Conservation (phyloP, 2,113 vertebrate genomes). For the Sinocyclocheilus maitianheensis region DNA sequence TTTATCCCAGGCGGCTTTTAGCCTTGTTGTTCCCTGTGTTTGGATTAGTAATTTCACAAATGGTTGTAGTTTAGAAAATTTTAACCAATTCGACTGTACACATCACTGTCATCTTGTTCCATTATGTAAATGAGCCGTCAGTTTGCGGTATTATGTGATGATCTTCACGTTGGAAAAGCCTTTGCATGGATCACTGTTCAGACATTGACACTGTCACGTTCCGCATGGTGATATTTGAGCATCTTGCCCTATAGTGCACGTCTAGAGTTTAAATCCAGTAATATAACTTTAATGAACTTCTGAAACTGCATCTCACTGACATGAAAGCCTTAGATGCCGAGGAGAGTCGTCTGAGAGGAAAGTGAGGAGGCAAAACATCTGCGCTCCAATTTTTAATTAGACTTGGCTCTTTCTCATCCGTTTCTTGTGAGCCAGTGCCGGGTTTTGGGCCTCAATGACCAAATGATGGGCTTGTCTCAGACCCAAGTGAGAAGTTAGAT, state of each 20-base stretch:
- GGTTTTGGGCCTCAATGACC: slow-evolving; percentile 46
- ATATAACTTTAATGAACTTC: slow-evolving; percentile 60
- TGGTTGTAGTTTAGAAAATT: slow-evolving; percentile 1
- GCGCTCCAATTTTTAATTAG: slow-evolving; percentile 68
- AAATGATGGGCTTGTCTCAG: slow-evolving; percentile 51
- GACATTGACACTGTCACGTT: slow-evolving; percentile 23
- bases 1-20: background rate
- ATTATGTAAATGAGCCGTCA: slow-evolving; percentile 28
- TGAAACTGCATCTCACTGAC: slow-evolving; percentile 56
- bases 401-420: slow-evolving; percentile 46
- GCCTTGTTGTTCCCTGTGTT: background rate
- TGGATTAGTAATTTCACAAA: background rate
- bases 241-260: background rate
- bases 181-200: slow-evolving; percentile 17
- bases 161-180: background rate
- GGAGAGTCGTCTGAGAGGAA: slow-evolving; percentile 59
- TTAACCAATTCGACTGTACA: slow-evolving; percentile 16
- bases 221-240: slow-evolving; percentile 16
- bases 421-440: slow-evolving; percentile 56
- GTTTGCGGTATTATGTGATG: slow-evolving; percentile 17
- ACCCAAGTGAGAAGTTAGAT: slow-evolving; percentile 46
- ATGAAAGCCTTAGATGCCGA: slow-evolving; percentile 57
- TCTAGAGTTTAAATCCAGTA: slow-evolving; percentile 58
- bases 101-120: slow-evolving; percentile 32
- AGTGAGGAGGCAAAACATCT: slow-evolving; percentile 65